Percentiles rank a stretch among this genome's conserved stretches.
These are phyloP conservation scores for Symphodus melops DNA, from an alignment of 2,113 vertebrate genomes.

Conservation along the genomic window DNA sequence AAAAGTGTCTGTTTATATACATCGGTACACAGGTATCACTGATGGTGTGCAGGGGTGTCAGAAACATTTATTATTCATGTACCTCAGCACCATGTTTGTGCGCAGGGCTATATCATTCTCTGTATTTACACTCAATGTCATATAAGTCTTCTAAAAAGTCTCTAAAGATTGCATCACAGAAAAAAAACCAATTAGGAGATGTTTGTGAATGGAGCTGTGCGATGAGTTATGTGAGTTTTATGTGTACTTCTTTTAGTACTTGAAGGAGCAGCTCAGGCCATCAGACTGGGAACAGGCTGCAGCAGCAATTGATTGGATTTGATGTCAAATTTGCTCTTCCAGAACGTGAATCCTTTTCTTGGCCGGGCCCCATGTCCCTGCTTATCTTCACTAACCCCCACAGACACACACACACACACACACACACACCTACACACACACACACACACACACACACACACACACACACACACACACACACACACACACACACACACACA, in stretches of 20 bases:
- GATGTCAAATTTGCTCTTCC: conserved; percentile 71
- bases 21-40: conserved; percentile 23
- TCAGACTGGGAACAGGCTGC: conserved; percentile 39
- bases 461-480: conserved; percentile 16
- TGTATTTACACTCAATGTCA: conserved; percentile 33
- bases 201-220: conserved; percentile 39
- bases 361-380: conserved; percentile 40
- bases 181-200: conserved; percentile 61
- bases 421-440: conserved; percentile 29
- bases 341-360: conserved; percentile 64
- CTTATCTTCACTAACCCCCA: conserved; percentile 49
- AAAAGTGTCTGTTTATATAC: conserved; percentile 17
- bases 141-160: conserved; percentile 22
- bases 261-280: conserved; percentile 48
- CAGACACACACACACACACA: conserved; percentile 35
- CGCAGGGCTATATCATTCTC: neutral
- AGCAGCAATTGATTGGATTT: conserved; percentile 62
- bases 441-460: conserved; percentile 27
- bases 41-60: conserved; percentile 17
- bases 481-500: conserved; percentile 26
- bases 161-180: conserved; percentile 48
- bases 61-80: conserved; percentile 36
- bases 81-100: conserved; percentile 14
- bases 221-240: conserved; percentile 52
- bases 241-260: conserved; percentile 38